Evolutionary conservation across 1,140 invertebrate species (phyloP).

Genomic region (Drosophila murphyi): DNA sequence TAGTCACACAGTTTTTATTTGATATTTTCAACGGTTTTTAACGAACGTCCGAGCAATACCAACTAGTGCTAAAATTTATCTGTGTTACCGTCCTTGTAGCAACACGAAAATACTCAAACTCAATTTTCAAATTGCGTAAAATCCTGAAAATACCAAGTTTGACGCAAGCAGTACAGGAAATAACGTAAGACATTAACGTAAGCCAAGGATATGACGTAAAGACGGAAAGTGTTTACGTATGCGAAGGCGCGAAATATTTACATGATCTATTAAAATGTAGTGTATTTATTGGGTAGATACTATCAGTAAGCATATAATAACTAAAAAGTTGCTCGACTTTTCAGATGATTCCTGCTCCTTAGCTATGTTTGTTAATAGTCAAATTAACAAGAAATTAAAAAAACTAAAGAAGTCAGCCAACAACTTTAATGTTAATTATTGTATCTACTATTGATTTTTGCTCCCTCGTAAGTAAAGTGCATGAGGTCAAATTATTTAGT

Average conservation of each 20-base stretch:
- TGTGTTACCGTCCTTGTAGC: constrained; percentile 27
- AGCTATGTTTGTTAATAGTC: too few relatives aligned
- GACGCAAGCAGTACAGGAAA: not conserved
- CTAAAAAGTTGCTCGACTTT: too few relatives aligned
- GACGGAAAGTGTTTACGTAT: not conserved
- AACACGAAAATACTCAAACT: not conserved
- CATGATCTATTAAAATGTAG: not conserved
- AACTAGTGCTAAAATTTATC: constrained; percentile 57
- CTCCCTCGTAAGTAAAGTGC: too few relatives aligned
- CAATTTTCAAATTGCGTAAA: not conserved
- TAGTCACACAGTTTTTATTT: constrained; percentile 48
- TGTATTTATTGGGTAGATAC: too few relatives aligned
- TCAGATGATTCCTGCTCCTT: too few relatives aligned
- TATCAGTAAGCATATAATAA: too few relatives aligned
- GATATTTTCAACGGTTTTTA: constrained; percentile 75
- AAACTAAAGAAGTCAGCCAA: too few relatives aligned
- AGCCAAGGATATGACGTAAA: not conserved
- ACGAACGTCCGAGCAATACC: constrained; percentile 73
- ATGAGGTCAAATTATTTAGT: too few relatives aligned
- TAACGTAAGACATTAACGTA: not conserved
- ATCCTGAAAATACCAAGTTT: constrained; percentile 4
- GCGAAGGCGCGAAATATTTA: not conserved
- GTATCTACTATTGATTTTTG: too few relatives aligned
- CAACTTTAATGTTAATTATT: too few relatives aligned
- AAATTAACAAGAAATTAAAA: too few relatives aligned